phyloP scores from a whole-genome alignment of 1,140 invertebrate genomes.

The Geopemphigus sp. region DNA sequence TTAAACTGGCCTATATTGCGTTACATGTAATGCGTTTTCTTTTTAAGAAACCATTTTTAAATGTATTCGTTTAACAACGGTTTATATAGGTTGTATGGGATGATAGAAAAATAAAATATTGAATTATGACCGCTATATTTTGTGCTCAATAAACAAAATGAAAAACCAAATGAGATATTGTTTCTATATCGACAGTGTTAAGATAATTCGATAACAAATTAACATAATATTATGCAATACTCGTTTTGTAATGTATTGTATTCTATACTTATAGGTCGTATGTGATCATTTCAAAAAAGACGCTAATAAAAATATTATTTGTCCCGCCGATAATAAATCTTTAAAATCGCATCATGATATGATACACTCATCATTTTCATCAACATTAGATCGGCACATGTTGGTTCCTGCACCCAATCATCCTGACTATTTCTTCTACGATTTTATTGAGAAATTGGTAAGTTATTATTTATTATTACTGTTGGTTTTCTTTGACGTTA shows the following conservation, averaged over 20 bases:
- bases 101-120: no score
- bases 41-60: no score
- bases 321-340: conserved; percentile 17
- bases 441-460: not conserved
- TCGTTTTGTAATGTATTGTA: not conserved
- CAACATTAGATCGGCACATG: conserved; percentile 3
- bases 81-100: no score
- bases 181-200: no score
- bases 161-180: no score
- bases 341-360: conserved; percentile 30
- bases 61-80: no score
- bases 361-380: conserved; percentile 25
- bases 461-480: not conserved
- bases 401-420: not conserved
- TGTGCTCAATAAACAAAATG: no score
- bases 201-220: no score
- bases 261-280: conserved; percentile 18
- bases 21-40: no score
- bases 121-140: no score
- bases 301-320: not conserved
- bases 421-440: conserved; percentile 31
- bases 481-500: not conserved
- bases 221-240: no score
- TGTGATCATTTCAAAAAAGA: conserved; percentile 43
- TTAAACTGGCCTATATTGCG: no score